Evolutionary conservation across 2,113 vertebrate species (phyloP).

Genomic region (Isichthys henryi): DNA sequence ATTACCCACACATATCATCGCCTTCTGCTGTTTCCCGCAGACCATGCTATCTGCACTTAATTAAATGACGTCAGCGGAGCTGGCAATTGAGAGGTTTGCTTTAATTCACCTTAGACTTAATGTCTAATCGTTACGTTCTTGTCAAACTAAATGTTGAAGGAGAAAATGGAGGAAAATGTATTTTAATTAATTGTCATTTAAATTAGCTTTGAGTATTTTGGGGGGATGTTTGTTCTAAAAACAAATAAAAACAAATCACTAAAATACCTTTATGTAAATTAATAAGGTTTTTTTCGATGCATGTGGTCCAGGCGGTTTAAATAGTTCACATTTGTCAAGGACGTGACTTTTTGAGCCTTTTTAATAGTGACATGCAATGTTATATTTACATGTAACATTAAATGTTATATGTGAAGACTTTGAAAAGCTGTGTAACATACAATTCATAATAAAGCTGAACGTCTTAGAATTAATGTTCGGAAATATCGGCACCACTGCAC

Average conservation of each 20-base stretch:
- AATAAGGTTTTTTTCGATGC: not conserved
- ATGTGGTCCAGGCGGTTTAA: not conserved
- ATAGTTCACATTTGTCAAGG: not conserved
- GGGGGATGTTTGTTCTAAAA: not conserved
- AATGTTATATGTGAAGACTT: not conserved
- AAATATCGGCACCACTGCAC: not conserved
- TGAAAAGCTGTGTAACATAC: not conserved
- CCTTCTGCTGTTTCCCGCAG: not conserved
- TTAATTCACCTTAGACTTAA: not conserved
- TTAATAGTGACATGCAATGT: not conserved
- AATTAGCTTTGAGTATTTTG: not conserved
- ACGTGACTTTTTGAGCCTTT: too few species aligned
- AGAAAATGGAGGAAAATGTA: not conserved
- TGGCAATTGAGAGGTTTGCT: not conserved
- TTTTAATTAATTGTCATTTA: not conserved
- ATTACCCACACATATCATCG: not conserved
- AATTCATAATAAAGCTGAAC: too few species aligned
- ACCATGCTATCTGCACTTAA: not conserved
- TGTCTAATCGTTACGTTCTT: not conserved
- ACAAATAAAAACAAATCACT: not conserved
- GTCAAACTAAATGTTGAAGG: not conserved
- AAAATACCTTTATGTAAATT: not conserved
- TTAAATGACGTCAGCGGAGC: not conserved
- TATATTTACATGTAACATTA: not conserved
- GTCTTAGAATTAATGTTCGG: not conserved